Conservation (phyloP, 2,797 vertebrate species). For the Thamnophis elegans region DNA sequence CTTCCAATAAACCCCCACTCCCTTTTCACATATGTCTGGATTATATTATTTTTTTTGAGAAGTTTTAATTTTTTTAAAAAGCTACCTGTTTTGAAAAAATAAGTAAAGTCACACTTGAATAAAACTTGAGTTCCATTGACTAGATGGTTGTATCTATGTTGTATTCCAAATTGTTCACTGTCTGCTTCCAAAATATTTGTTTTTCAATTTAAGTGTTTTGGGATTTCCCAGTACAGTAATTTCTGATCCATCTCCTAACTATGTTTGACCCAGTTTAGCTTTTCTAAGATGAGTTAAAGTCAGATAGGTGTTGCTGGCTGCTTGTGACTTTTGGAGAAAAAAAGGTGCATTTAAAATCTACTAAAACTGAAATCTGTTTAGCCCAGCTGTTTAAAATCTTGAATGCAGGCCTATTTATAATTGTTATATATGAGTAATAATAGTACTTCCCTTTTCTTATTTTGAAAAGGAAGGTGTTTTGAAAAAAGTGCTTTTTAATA, state of each 20-base stretch:
- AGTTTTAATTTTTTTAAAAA: background rate
- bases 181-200: background rate
- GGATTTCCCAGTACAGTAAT: background rate
- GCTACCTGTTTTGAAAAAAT: background rate
- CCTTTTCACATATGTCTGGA: background rate
- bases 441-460: background rate
- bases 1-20: background rate
- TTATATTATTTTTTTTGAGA: background rate
- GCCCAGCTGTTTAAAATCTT: background rate
- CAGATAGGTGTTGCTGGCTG: background rate
- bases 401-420: background rate
- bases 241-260: background rate
- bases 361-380: background rate
- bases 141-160: background rate
- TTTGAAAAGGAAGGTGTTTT: background rate
- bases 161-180: background rate
- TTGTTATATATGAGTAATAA: background rate
- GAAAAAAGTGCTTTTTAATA: background rate
- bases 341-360: background rate
- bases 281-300: background rate
- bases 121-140: background rate
- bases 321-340: background rate
- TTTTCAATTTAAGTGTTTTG: background rate
- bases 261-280: background rate
- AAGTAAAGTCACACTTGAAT: background rate